Base-by-base conservation (phyloP, 2,797 vertebrate genomes). In the Carapus acus region DNA sequence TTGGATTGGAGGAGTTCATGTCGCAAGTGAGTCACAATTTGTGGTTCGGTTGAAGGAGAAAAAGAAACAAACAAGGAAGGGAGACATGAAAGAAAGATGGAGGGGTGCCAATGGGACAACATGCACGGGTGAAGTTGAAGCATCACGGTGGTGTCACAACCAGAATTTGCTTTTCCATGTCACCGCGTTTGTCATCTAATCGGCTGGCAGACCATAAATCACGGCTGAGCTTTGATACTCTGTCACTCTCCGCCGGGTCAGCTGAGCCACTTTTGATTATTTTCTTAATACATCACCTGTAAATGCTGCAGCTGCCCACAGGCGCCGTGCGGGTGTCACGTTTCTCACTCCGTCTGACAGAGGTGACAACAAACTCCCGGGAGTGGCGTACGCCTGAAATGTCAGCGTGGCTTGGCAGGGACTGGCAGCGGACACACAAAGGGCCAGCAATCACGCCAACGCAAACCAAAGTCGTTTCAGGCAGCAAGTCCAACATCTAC, bases 271-370 rank as follows among this genome's bases (percentile, higher is more conserved):
- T 39, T 41, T 49, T 31, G 12, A 61, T 57, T 51, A 29, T 55
- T 62, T 24, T 53, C 12, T 56, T 31, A 29, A 14, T 62, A 15
- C 43, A 56, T 50, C 53, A 54, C 40, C 15, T 52, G 33, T 52
- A 38, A 52, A 58, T 47, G 19, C 47, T 58, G 21, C 13, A 51
- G 39, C 42, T 53, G 61, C 31, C 69, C 27, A 40, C 31, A 53
- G 49, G 62, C 54, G 50, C 37, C 37, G 65, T 41, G 38, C 18
- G 58, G 38, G 37, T 54, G 54, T 47, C 39, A 34, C 38, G 36
- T 60, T 55, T 67, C 58, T 49, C 55, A n/a, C 47, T 69, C 55
- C 52, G 60, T 54, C 34, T 67, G 62, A 50, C 52, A 60, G 39
- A 65, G 43, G 36, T 73, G 67, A 74, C 59, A 67, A 43, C 42